Base-by-base conservation (phyloP, 2,797 vertebrate genomes). In the Picus viridis region DNA sequence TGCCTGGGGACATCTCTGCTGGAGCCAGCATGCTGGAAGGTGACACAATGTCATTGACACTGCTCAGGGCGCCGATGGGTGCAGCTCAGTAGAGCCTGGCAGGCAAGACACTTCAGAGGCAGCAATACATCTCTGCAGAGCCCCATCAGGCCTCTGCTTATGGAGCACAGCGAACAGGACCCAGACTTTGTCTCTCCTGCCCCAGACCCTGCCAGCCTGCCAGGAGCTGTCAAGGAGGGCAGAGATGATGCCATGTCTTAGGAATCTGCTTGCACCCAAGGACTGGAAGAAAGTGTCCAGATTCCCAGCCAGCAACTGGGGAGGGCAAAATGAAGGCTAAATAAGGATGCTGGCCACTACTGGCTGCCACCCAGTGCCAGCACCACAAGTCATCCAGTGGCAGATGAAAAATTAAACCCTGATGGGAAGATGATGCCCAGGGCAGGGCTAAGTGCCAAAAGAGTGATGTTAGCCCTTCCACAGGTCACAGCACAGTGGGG, bases 31-130 rank as follows among this genome's bases (percentile, higher is more conserved):
- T 61, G 74, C 12, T 11, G 24, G 23, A 0, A 30, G 27, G 8
- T n/a, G n/a, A 29, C 0, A 0, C 3, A 3, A 26, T 29, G 67
- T 12, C 69, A 49, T 53, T 0, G 0, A 29, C 51, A 39, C 58
- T 80, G 58, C 27, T 54, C 1, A 1, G 9, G 34, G 30, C 11
- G 24, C 26, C 1, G 2, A 43, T 6, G 43, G 58, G 15, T 1
- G 1, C 73, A 71, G 83, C 36, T 27, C 10, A 16, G 75, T 53
- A 74, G 58, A 51, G 47, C 34, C 49, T 41, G 3, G 2, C 22
- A 24, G 49, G 53, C 61, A 12, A 41, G 29, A 57, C 1, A 10
- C 39, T 4, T 4, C 51, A 53, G 43, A 36, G 16, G 27, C 23
- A 34, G 47, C 1, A 2, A 7, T 3, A 24, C 15, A 49, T 63